Percentiles rank a stretch among this genome's conserved stretches.
Evolutionary conservation across 35 echinoderm and acorn worm species (phyloP).

Genomic region (Apostichopus japonicus): DNA sequence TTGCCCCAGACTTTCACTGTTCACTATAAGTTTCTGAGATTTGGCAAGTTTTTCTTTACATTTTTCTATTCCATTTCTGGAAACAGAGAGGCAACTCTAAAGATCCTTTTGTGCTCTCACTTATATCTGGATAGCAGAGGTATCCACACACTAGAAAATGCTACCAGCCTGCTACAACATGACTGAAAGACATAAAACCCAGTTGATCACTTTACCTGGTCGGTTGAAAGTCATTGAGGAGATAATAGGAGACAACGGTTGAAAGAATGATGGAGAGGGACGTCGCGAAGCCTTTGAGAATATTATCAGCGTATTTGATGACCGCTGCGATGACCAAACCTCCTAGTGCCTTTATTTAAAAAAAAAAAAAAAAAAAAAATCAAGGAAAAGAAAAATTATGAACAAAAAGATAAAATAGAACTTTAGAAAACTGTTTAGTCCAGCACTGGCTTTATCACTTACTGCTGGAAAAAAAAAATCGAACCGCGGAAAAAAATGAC

Average conservation of each 20-base stretch:
- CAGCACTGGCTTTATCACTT: too few species aligned
- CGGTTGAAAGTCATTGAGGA: constrained; percentile 90
- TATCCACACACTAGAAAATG: neutral
- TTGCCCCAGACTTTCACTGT: too few species aligned
- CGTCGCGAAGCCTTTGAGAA: constrained; percentile 97
- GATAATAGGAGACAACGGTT: constrained; percentile 81
- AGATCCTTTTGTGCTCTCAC: too few species aligned
- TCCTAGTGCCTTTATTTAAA: constrained; percentile 79
- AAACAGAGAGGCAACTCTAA: too few species aligned
- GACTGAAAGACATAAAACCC: neutral
- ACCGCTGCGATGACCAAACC: constrained; percentile 94
- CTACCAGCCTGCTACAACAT: neutral
- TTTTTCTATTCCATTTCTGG: too few species aligned
- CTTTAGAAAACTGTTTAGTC: too few species aligned
- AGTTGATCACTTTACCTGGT: constrained; percentile 65
- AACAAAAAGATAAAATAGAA: too few species aligned
- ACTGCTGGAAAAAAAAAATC: too few species aligned
- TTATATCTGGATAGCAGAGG: neutral
- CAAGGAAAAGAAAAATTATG: neutral
- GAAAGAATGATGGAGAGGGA: constrained; percentile 97
- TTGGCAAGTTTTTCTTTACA: too few species aligned
- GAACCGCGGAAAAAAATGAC: too few species aligned
- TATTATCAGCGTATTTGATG: constrained; percentile 99
- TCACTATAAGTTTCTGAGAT: too few species aligned
- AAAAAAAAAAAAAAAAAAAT: neutral